Evolutionary conservation across 2,113 vertebrate species (phyloP).

Genomic region (Philantomba maxwellii): DNA sequence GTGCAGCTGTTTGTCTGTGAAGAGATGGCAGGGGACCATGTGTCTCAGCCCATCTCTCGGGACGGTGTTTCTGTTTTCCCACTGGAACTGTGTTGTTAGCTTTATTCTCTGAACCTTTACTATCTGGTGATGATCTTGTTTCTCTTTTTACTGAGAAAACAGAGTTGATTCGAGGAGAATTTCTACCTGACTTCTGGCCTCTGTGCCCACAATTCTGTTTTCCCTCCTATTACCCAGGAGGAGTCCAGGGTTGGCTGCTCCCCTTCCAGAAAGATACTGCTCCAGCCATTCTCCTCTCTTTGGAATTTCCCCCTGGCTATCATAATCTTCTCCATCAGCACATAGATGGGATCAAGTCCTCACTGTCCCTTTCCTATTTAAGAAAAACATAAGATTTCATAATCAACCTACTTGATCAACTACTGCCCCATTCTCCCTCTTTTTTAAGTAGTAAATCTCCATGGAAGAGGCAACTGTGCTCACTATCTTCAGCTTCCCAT

Average conservation of each 20-base stretch:
- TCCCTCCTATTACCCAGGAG: not conserved
- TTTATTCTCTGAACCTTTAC: not conserved
- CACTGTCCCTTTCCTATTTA: not conserved
- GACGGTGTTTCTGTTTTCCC: not conserved
- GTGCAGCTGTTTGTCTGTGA: not conserved
- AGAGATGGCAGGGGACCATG: not conserved
- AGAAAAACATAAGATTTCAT: not conserved
- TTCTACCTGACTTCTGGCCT: not conserved
- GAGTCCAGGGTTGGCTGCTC: not conserved
- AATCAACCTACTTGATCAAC: not conserved
- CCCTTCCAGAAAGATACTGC: not conserved
- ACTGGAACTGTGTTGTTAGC: not conserved
- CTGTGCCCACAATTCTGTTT: not conserved
- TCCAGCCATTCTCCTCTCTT: not conserved
- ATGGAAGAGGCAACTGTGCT: not conserved
- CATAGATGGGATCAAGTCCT: not conserved
- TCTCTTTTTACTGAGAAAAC: not conserved
- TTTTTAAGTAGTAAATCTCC: not conserved
- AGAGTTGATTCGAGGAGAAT: not conserved
- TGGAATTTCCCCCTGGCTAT: not conserved
- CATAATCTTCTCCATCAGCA: not conserved
- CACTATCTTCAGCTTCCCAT: not conserved
- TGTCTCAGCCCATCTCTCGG: not conserved
- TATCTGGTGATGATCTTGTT: not conserved
- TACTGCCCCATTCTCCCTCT: not conserved